Evolutionary conservation across 2,888 invertebrate species (phyloP).

Genomic region (Scaptomyza cyrtandrae): DNA sequence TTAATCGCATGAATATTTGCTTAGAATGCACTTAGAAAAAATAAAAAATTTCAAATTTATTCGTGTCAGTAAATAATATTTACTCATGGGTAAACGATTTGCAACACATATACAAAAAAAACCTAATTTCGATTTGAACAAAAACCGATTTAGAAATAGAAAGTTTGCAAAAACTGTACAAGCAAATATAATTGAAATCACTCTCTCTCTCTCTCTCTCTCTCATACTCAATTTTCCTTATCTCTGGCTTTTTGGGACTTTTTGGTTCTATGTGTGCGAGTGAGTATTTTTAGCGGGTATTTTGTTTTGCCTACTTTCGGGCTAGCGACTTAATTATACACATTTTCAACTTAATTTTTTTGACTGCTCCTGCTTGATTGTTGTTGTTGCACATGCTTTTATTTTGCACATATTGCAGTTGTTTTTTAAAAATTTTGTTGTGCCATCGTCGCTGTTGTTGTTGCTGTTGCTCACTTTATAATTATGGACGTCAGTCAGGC

Average conservation of each 20-base stretch:
- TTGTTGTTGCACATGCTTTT: conserved; percentile 57
- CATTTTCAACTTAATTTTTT: conserved; percentile 67
- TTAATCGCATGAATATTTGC: no score
- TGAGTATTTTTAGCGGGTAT: conserved; percentile 28
- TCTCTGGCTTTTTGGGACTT: background rate
- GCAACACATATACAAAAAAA: background rate
- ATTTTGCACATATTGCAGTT: conserved; percentile 60
- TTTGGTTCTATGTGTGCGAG: background rate
- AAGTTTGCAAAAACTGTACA: conserved; percentile 12
- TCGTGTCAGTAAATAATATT: conserved; percentile 23
- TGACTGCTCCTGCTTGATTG: conserved; percentile 9
- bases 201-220: background rate
- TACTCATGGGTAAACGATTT: conserved; percentile 1
- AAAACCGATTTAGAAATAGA: conserved; percentile 38
- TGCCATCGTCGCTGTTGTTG: background rate
- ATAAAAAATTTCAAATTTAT: conserved; percentile 2
- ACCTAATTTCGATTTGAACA: conserved; percentile 14
- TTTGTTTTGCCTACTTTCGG: conserved; percentile 65
- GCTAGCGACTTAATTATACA: conserved; percentile 72
- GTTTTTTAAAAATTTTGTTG: conserved; percentile 6
- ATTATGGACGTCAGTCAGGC: conserved; percentile 80
- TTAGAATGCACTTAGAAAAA: background rate
- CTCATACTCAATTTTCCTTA: background rate
- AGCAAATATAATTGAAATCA: conserved; percentile 25
- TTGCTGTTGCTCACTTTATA: conserved; percentile 65